Evolutionary conservation across 2,888 invertebrate species (phyloP).

Genomic region (Heliconius ethilla): DNA sequence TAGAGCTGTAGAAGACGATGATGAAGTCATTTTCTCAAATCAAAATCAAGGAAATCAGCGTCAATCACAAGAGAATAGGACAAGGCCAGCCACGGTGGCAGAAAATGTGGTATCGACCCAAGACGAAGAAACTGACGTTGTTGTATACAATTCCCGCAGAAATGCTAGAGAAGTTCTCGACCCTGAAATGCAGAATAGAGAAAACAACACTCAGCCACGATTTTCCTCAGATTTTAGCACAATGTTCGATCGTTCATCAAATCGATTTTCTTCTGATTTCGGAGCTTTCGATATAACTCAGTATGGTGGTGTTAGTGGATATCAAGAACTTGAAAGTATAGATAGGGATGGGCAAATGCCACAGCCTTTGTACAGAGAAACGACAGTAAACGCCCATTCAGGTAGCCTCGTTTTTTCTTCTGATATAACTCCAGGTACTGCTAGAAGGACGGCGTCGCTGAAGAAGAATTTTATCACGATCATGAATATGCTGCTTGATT

Average conservation of each 20-base stretch:
- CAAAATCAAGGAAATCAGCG: constrained; percentile 52
- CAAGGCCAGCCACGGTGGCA: constrained; percentile 44
- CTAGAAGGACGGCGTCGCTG: constrained; percentile 69
- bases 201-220: constrained; percentile 55
- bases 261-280: constrained; percentile 68
- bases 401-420: constrained; percentile 64
- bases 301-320: constrained; percentile 61
- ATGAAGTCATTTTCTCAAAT: constrained; percentile 82
- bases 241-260: constrained; percentile 53
- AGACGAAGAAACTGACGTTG: constrained; percentile 71
- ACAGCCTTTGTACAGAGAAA: constrained; percentile 81
- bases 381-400: constrained; percentile 74
- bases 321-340: constrained; percentile 72
- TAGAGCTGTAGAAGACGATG: constrained; percentile 76
- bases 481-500: constrained; percentile 68
- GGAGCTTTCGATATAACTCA: constrained; percentile 62
- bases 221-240: constrained; percentile 67
- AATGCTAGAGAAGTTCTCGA: constrained; percentile 72
- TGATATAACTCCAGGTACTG: constrained; percentile 68
- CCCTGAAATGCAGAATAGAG: constrained; percentile 63
- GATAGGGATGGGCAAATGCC: constrained; percentile 69
- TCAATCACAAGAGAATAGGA: constrained; percentile 43
- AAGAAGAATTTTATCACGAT: constrained; percentile 75
- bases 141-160: constrained; percentile 69
- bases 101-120: constrained; percentile 50